A percentile compares a stretch with the other conserved stretches of the same genome.
phyloP scores from a whole-genome alignment of 2,888 invertebrate species.

The Andricus quercusramuli region DNA sequence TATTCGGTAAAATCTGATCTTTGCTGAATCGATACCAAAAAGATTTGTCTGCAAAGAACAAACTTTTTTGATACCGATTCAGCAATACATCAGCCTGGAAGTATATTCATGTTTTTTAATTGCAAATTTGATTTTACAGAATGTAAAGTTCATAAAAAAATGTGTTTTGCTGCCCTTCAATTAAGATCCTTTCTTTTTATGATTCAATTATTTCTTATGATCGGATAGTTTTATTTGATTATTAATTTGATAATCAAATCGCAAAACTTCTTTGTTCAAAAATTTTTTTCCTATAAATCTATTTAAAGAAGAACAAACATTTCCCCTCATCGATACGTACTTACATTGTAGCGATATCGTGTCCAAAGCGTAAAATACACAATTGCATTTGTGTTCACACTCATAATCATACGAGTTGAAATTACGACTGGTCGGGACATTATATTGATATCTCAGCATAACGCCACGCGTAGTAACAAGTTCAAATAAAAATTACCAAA shows the following conservation, averaged over 20 bases:
- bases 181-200: background rate
- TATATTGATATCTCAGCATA: conserved; percentile 50
- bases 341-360: conserved; percentile 28
- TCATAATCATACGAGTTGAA: conserved; percentile 33
- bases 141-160: too few relatives aligned
- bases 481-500: background rate
- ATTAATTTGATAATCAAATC: background rate
- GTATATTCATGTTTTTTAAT: too few relatives aligned
- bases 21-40: too few relatives aligned
- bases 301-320: background rate
- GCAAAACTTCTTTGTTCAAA: background rate
- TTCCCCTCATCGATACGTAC: background rate
- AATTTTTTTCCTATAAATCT: background rate
- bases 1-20: too few relatives aligned
- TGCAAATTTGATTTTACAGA: too few relatives aligned
- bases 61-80: too few relatives aligned
- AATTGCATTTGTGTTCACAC: conserved; percentile 16
- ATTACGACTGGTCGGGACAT: conserved; percentile 42
- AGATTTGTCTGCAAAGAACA: too few relatives aligned
- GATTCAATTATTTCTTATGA: background rate
- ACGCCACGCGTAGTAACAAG: conserved; percentile 10
- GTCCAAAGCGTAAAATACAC: too few relatives aligned
- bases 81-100: too few relatives aligned
- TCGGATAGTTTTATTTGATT: background rate
- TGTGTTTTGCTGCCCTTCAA: too few relatives aligned